Evolutionary conservation across 2,113 vertebrate genomes (phyloP).

Genomic region (Pholis gunnellus): DNA sequence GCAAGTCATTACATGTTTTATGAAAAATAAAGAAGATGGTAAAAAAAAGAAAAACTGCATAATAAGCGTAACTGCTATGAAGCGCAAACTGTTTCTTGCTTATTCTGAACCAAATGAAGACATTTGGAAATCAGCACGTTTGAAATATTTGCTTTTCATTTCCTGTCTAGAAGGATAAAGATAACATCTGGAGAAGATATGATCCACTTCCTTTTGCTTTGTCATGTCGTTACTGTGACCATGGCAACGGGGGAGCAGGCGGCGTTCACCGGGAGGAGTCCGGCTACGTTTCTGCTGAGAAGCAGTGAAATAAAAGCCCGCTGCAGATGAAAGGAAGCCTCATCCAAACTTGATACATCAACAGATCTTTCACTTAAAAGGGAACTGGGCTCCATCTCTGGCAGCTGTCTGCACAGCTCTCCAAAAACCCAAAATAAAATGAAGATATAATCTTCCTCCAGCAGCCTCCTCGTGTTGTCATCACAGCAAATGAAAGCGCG

Average conservation of each 20-base stretch:
- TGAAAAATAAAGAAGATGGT: not conserved
- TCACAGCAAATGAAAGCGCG: conserved; percentile 29
- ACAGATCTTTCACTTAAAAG: conserved; percentile 20
- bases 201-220: conserved; percentile 56
- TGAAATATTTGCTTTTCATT: conserved; percentile 72
- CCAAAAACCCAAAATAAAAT: conserved; percentile 15
- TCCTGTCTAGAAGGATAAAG: conserved; percentile 42
- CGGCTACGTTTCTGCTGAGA: conserved; percentile 16
- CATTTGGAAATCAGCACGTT: conserved; percentile 20
- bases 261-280: conserved; percentile 23
- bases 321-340: conserved; percentile 19
- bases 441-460: conserved; percentile 12
- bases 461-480: conserved; percentile 29
- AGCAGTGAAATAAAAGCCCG: conserved; percentile 24
- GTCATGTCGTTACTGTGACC: conserved; percentile 69
- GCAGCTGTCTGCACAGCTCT: not conserved
- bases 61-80: not conserved
- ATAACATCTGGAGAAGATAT: conserved; percentile 72
- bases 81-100: not conserved
- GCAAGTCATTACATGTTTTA: not conserved
- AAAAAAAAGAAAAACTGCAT: not conserved
- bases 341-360: conserved; percentile 15
- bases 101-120: not conserved
- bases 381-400: conserved; percentile 18
- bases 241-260: conserved; percentile 62